phyloP scores from a whole-genome alignment of 2,888 invertebrate species.

The Terebella lapidaria region DNA sequence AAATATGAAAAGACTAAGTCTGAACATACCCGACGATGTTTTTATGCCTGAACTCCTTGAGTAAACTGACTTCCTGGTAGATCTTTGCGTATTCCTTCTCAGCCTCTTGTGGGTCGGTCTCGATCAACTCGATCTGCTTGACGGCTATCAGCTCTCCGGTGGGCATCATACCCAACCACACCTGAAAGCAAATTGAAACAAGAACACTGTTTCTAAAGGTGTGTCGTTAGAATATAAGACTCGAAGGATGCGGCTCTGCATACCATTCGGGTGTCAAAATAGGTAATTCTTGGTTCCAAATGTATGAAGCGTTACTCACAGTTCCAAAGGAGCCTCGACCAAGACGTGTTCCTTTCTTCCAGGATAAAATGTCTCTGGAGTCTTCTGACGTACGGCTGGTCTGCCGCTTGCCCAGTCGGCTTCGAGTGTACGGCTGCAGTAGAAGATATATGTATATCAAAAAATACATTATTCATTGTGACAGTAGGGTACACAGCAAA shows the following conservation, averaged over 20 bases:
- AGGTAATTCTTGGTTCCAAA: neutral
- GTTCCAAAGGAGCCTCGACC: conserved; percentile 28
- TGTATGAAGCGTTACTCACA: conserved; percentile 9
- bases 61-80: conserved; percentile 27
- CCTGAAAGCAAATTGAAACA: conserved; percentile 1
- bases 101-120: conserved; percentile 12
- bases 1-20: too few species aligned
- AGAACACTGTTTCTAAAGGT: neutral
- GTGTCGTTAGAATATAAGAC: neutral
- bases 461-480: neutral
- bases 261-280: neutral
- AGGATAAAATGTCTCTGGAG: conserved; percentile 5
- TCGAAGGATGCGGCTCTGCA: neutral
- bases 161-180: conserved; percentile 25
- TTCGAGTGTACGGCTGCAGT: conserved; percentile 6
- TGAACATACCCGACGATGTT: conserved; percentile 31
- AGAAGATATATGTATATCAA: neutral
- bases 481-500: too few species aligned
- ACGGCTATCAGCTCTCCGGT: conserved; percentile 31
- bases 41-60: conserved; percentile 23
- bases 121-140: conserved; percentile 26
- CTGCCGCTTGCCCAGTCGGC: conserved; percentile 2
- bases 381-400: neutral
- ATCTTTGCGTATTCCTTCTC: conserved; percentile 25
- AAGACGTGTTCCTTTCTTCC: conserved; percentile 24